Evolutionary conservation across 1,140 invertebrate species (phyloP).

Genomic region (Caenorhabditis tropicalis): DNA sequence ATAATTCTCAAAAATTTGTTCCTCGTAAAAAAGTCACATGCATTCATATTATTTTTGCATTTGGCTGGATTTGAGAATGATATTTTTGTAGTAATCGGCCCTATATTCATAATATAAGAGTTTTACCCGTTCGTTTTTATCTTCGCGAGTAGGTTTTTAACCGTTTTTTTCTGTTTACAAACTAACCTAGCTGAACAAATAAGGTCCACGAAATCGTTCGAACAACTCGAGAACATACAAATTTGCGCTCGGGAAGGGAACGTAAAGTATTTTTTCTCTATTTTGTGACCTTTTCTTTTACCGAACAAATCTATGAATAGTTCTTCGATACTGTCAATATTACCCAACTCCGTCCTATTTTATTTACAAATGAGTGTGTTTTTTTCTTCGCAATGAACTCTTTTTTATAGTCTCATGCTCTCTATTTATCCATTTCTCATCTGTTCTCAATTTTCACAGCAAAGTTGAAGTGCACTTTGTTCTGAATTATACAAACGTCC

Average conservation of each 20-base stretch:
- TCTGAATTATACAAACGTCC: not conserved
- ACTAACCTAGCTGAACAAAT: conserved; percentile 25
- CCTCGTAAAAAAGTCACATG: not conserved
- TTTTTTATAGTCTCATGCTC: not conserved
- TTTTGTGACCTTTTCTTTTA: not conserved
- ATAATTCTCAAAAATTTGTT: not conserved
- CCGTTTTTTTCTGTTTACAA: not conserved
- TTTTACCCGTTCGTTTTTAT: not conserved
- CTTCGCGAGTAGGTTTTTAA: not conserved
- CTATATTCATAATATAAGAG: no score
- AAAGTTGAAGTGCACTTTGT: conserved; percentile 6
- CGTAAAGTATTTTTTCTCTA: not conserved
- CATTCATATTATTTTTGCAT: not conserved
- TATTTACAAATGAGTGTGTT: not conserved
- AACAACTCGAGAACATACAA: conserved; percentile 36
- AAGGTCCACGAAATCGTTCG: conserved; percentile 40
- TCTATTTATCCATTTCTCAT: not conserved
- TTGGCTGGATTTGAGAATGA: not conserved
- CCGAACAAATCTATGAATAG: not conserved
- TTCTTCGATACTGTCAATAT: not conserved
- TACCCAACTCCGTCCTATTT: not conserved
- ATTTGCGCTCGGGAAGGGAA: not conserved
- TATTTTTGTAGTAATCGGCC: no score
- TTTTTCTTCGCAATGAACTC: not conserved
- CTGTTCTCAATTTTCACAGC: not conserved